phyloP scores from a whole-genome alignment of 2,113 vertebrate species.

The Coracopsis vasa region DNA sequence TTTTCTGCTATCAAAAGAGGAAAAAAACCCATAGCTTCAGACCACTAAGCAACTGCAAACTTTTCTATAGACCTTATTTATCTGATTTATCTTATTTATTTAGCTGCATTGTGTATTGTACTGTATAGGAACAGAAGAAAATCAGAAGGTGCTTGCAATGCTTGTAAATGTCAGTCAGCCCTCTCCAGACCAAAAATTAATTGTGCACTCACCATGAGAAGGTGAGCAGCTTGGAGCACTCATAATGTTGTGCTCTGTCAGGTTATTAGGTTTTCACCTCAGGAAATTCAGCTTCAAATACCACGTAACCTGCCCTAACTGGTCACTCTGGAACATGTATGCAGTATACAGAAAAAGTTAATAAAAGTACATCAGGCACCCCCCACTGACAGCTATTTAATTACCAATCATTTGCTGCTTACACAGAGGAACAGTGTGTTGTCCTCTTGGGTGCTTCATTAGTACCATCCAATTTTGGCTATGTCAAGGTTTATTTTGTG shows the following conservation, averaged over 20 bases:
- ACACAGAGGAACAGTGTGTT: neutral
- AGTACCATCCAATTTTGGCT: neutral
- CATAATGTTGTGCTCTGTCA: neutral
- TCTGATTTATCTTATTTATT: neutral
- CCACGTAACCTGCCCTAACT: neutral
- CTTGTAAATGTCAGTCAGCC: neutral
- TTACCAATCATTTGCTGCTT: neutral
- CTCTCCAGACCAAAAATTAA: conserved; percentile 16
- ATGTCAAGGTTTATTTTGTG: conserved; percentile 21
- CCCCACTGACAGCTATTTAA: conserved; percentile 25
- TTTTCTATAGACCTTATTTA: neutral
- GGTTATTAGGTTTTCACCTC: conserved; percentile 25
- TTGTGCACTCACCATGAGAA: neutral
- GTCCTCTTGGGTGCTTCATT: conserved; percentile 18
- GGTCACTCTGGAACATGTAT: neutral
- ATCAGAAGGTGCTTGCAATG: neutral
- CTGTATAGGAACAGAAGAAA: neutral
- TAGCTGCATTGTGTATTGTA: neutral
- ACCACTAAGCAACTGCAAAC: neutral
- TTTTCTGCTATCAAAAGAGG: neutral
- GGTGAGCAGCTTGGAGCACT: neutral
- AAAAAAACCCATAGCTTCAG: neutral
- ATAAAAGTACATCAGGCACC: conserved; percentile 1
- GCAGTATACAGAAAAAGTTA: neutral
- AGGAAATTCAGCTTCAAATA: conserved; percentile 18